These are phyloP conservation scores for Rhaphigaster nebulosa DNA, from an alignment of 2,888 invertebrate genomes.

Conservation along the genomic window DNA sequence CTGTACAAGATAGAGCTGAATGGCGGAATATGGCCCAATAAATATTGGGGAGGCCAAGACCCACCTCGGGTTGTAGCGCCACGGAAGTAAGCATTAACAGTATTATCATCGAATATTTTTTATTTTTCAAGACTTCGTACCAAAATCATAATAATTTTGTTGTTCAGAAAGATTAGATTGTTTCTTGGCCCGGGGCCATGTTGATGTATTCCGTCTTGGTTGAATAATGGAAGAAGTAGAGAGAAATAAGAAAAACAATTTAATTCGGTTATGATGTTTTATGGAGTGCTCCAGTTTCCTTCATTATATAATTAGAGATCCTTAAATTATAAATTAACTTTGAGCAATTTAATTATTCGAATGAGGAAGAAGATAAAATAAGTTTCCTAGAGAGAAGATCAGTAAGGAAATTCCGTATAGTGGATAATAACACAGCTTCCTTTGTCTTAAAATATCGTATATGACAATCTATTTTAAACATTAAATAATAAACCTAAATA, in stretches of 20 bases:
- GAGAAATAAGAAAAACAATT: conserved; percentile 36
- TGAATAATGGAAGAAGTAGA: conserved; percentile 18
- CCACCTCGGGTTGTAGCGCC: too few species aligned
- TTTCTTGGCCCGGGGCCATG: not conserved
- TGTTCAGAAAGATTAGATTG: not conserved
- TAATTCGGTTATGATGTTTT: conserved; percentile 31
- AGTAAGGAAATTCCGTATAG: not conserved
- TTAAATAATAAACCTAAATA: too few species aligned
- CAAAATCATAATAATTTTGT: too few species aligned
- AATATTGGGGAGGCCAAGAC: too few species aligned
- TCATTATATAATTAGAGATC: not conserved
- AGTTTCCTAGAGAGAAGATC: not conserved
- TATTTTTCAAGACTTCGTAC: too few species aligned
- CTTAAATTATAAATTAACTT: conserved; percentile 41
- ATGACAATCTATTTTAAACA: too few species aligned
- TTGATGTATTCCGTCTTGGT: not conserved
- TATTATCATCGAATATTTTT: too few species aligned
- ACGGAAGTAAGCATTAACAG: too few species aligned
- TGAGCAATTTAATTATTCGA: not conserved
- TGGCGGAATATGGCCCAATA: too few species aligned
- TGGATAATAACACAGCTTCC: not conserved
- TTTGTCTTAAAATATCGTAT: too few species aligned
- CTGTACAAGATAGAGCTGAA: too few species aligned
- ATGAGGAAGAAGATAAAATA: not conserved
- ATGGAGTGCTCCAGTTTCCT: not conserved